Evolutionary conservation across 2,797 vertebrate genomes (phyloP), one percentile per base, ranked within the genome.

Genomic region (Cyprinodon diabolis): DNA sequence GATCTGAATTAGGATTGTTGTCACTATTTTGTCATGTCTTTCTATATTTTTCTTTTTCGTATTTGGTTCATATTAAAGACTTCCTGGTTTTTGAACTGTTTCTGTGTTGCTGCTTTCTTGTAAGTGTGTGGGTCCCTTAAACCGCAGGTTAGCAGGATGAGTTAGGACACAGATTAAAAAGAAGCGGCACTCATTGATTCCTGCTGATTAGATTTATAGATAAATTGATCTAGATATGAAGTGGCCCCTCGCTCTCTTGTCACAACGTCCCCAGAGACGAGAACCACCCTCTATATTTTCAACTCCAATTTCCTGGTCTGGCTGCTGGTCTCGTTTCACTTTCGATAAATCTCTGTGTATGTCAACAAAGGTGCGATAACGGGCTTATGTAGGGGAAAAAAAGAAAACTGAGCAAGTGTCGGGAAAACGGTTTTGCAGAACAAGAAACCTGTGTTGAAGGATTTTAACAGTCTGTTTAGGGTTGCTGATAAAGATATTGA

Each of bases 61-160:
- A 89, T 93, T 93, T 82, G 76, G 91, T 93, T 93, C 87, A 82
- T 81, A 95, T 94, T 95, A 94, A 95, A 95, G 88, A 80, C 43
- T 82, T 87, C 74, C 87, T 91, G 90, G 85, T 93, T 94, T 95
- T 93, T 84, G 73, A 94, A 91, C 87, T 79, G 78, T 75, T 55
- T 70, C 55, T 1, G 78, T 67, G 65, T 88, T 35, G 7, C 21
- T 73, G 75, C 76, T 76, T 71, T 11, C 72, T 69, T 78, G 72
- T 73, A 67, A 72, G 68, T 74, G 68, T 75, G 75, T 9, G 7
- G 6, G 12, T 67, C 45, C 17, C 23, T 84, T 68, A 68, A 81
- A 82, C 83, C 80, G 66, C 23, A 55, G 68, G 57, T 79, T 45
- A 68, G 13, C 57, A 21, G 43, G 63, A 74, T 83, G 79, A 86